phyloP scores from a whole-genome alignment of 2,888 invertebrate genomes.

The Amiota mariae region DNA sequence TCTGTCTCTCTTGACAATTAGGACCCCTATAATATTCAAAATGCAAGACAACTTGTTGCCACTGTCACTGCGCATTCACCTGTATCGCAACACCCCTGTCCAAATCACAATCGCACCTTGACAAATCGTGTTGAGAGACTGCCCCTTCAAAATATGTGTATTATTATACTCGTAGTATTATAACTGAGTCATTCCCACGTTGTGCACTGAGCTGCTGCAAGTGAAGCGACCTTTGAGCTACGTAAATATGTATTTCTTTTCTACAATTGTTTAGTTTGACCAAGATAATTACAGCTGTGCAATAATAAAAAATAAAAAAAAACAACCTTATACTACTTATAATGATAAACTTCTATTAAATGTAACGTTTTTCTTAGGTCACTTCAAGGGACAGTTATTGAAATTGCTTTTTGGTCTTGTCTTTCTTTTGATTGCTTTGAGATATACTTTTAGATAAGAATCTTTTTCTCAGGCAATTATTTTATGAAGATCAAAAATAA shows the following conservation, averaged over 20 bases:
- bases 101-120: conserved; percentile 37
- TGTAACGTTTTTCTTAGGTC: conserved; percentile 14
- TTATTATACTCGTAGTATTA: neutral
- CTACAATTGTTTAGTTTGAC: neutral
- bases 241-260: neutral
- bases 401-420: neutral
- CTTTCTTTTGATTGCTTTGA: neutral
- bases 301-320: neutral
- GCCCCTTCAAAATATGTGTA: conserved; percentile 41
- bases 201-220: conserved; percentile 61
- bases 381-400: neutral
- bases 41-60: conserved; percentile 19
- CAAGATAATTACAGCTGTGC: conserved; percentile 11
- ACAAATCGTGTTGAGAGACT: conserved; percentile 54
- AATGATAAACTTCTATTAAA: neutral
- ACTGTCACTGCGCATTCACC: conserved; percentile 50
- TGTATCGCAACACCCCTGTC: conserved; percentile 44
- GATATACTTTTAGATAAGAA: conserved; percentile 48
- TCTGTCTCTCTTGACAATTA: conserved; percentile 18
- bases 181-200: conserved; percentile 54
- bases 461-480: conserved; percentile 60
- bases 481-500: neutral
- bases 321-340: neutral
- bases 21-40: conserved; percentile 23
- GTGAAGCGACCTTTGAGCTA: conserved; percentile 11